These are phyloP conservation scores for Heliopora coerulea DNA, from an alignment of 92 coral and sea anemone species.

Conservation along the genomic window DNA sequence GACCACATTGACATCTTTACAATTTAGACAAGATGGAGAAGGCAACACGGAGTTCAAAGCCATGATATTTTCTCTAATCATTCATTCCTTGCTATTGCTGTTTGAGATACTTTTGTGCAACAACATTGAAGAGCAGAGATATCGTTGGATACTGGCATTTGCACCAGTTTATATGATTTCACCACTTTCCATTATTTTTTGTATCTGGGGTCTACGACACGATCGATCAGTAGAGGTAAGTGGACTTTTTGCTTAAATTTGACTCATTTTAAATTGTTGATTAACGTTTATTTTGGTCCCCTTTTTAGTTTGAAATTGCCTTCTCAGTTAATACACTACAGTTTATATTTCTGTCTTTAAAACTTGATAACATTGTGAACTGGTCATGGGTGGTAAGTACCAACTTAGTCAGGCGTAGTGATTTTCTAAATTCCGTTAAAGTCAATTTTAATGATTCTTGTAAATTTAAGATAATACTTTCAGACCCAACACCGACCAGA, in stretches of 20 bases:
- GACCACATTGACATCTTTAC: too few relatives aligned
- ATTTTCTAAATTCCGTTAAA: too few relatives aligned
- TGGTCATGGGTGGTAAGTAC: slow-evolving; percentile 99
- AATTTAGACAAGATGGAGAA: slow-evolving; percentile 87
- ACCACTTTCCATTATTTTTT: slow-evolving; percentile 84
- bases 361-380: slow-evolving; percentile 71
- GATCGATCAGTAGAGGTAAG: slow-evolving; percentile 98
- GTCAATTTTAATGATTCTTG: too few relatives aligned
- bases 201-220: slow-evolving; percentile 98
- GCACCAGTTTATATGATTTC: slow-evolving; percentile 90
- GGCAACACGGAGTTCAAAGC: slow-evolving; percentile 94
- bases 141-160: slow-evolving; percentile 89
- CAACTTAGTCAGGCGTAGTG: not conserved
- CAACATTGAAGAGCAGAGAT: slow-evolving; percentile 65
- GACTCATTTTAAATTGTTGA: not conserved
- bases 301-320: slow-evolving; percentile 77
- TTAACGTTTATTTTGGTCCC: slow-evolving; percentile 4
- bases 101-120: slow-evolving; percentile 90
- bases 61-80: slow-evolving; percentile 81
- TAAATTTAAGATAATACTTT: too few relatives aligned
- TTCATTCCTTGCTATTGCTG: slow-evolving; percentile 78
- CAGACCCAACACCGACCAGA: too few relatives aligned
- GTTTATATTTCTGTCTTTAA: slow-evolving; percentile 84
- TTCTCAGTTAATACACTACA: slow-evolving; percentile 93
- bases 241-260: not conserved